Conservation (phyloP, 2,113 vertebrate species). For the Sterna hirundo region DNA sequence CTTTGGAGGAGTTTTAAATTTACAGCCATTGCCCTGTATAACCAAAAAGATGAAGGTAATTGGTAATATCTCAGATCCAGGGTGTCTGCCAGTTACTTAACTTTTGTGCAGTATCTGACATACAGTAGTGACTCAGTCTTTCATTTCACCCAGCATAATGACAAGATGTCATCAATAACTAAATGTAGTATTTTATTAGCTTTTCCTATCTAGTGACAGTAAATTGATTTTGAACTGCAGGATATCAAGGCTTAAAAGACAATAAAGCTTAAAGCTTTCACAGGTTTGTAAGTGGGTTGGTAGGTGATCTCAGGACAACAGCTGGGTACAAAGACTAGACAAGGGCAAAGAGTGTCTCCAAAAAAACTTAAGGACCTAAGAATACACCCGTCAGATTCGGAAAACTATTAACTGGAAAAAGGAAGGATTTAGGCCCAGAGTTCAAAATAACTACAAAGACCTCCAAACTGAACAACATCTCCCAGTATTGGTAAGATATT, state of each 20-base stretch:
- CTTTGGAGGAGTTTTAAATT: background rate
- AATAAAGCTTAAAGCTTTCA: background rate
- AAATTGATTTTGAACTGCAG: conserved; percentile 14
- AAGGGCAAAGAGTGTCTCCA: background rate
- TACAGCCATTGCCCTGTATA: background rate
- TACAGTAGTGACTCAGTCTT: background rate
- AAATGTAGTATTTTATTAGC: background rate
- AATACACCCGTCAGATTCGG: background rate
- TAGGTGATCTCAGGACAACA: background rate
- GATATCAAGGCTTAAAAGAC: background rate
- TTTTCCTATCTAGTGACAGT: background rate
- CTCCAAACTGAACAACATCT: background rate
- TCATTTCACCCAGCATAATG: background rate
- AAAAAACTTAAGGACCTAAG: background rate
- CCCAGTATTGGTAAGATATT: background rate
- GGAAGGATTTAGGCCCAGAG: background rate
- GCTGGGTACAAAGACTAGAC: background rate
- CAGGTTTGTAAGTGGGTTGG: background rate
- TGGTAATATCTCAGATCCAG: background rate
- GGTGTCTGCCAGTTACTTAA: background rate
- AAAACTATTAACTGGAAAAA: background rate
- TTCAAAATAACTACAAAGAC: background rate
- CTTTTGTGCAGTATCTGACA: background rate
- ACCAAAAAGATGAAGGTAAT: background rate
- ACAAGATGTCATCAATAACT: background rate